phyloP scores from a whole-genome alignment of 2,797 vertebrate species.

The Eulemur rubriventer region DNA sequence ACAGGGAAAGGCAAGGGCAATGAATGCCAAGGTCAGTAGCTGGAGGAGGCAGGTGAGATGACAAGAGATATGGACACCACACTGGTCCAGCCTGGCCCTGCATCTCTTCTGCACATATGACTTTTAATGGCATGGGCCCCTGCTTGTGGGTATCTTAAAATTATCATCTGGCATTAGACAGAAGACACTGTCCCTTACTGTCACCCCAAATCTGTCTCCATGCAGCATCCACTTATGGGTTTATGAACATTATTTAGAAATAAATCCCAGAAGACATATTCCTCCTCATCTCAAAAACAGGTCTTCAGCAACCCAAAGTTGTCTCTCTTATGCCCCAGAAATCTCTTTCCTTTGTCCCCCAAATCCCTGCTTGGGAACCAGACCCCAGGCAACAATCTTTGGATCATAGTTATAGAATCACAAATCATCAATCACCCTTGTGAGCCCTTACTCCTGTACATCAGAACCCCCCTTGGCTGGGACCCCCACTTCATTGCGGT shows the following conservation, averaged over 20 bases:
- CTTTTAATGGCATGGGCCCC: background rate
- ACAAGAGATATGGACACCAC: background rate
- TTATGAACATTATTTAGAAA: background rate
- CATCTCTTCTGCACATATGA: background rate
- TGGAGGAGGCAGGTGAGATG: background rate
- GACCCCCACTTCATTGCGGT: background rate
- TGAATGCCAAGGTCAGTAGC: background rate
- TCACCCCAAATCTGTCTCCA: background rate
- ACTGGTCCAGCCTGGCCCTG: background rate
- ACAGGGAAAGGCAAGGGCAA: background rate
- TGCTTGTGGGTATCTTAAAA: background rate
- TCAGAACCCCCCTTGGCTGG: background rate
- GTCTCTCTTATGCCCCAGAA: background rate
- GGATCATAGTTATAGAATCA: background rate
- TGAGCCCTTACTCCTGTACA: background rate
- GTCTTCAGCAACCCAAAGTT: background rate
- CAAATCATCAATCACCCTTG: background rate
- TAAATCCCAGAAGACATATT: background rate
- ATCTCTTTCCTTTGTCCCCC: background rate
- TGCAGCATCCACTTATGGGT: background rate
- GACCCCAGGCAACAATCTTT: background rate
- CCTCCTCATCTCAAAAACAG: background rate
- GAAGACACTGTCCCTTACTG: background rate
- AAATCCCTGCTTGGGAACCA: background rate
- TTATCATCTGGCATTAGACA: background rate